phyloP scores from a whole-genome alignment of 2,113 vertebrate species.

The Dicrurus megarhynchus region DNA sequence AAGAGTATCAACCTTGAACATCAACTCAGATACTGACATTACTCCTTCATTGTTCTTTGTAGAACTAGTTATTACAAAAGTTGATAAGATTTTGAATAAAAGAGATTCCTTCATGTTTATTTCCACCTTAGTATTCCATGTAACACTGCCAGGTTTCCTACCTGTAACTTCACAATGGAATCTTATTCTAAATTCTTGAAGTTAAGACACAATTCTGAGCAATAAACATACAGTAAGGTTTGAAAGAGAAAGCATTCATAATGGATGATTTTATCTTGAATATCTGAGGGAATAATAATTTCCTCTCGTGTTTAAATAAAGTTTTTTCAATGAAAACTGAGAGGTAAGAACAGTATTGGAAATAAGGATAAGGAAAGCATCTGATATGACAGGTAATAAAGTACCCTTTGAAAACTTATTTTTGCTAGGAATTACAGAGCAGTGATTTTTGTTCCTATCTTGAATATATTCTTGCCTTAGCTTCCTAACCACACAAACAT shows the following conservation, averaged over 20 bases:
- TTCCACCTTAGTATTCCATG: neutral
- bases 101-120: neutral
- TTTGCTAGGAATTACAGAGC: neutral
- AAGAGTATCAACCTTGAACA: neutral
- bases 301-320: neutral
- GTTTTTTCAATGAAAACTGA: neutral
- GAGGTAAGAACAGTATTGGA: neutral
- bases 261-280: neutral
- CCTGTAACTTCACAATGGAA: neutral
- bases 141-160: neutral
- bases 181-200: neutral
- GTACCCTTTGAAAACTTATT: neutral
- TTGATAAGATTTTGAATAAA: neutral
- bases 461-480: neutral
- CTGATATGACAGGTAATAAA: neutral
- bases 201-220: neutral
- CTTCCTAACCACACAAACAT: neutral
- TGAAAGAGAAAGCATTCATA: neutral
- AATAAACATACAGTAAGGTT: neutral
- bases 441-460: neutral
- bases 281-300: neutral
- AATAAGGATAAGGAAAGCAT: neutral
- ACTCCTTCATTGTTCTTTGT: neutral
- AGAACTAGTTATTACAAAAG: neutral
- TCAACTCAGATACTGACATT: neutral